Evolutionary conservation across 30 jellyfish, hydroid and myxozoan species (phyloP).

Genomic region (Hydractinia symbiolongicarpus): DNA sequence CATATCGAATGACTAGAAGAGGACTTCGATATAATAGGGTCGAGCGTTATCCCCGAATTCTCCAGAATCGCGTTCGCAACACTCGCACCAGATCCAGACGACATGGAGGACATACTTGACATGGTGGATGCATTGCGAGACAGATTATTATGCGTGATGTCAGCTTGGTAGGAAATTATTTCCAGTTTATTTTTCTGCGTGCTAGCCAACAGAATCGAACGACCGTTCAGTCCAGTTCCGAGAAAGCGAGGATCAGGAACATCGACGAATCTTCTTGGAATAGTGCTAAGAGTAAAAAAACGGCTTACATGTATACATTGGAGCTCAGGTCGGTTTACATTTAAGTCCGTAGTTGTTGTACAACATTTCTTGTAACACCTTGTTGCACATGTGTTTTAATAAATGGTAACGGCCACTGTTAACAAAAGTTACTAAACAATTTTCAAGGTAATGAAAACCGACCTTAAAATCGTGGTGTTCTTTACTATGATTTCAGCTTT

Average conservation of each 20-base stretch:
- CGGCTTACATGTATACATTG: neutral
- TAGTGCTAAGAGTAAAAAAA: conserved; percentile 40
- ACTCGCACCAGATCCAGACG: conserved; percentile 29
- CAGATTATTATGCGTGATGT: conserved; percentile 9
- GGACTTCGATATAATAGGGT: conserved; percentile 41
- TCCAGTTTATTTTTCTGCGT: conserved; percentile 61
- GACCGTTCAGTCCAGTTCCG: conserved; percentile 62
- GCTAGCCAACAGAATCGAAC: conserved; percentile 61
- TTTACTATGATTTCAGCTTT: no score
- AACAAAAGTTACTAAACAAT: neutral
- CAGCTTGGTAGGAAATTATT: conserved; percentile 68
- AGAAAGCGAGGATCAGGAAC: conserved; percentile 81
- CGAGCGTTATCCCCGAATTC: conserved; percentile 1
- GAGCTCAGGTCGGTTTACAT: neutral
- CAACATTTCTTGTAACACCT: no score
- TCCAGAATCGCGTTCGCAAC: conserved; percentile 48
- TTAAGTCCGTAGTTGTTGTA: neutral
- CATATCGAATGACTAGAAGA: conserved; percentile 79
- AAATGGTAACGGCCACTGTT: neutral
- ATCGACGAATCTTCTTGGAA: conserved; percentile 63
- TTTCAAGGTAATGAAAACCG: no score
- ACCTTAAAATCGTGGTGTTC: no score
- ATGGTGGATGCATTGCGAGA: conserved; percentile 8
- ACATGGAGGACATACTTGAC: conserved; percentile 46
- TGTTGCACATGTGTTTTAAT: no score